phyloP scores from a whole-genome alignment of 2,797 vertebrate genomes.

The Eidolon dupreanum region DNA sequence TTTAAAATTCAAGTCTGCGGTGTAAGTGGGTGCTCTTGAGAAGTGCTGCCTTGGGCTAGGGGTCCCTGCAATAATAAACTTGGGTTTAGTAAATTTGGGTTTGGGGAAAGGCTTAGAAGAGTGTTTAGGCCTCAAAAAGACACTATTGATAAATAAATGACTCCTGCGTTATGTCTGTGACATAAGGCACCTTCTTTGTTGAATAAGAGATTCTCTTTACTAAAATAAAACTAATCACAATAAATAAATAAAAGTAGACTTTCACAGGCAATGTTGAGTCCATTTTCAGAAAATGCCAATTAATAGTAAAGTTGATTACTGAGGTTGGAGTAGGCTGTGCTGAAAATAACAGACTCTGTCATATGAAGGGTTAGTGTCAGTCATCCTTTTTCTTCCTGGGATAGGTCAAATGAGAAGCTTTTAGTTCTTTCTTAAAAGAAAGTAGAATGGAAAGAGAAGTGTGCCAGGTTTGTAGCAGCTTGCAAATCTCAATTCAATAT shows the following conservation, averaged over 20 bases:
- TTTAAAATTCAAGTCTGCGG: background rate
- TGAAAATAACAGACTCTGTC: background rate
- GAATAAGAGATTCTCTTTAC: background rate
- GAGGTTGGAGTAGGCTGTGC: background rate
- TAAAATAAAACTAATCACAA: slow-evolving; percentile 15
- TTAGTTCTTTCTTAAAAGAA: background rate
- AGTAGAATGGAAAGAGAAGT: background rate
- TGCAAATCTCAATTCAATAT: background rate
- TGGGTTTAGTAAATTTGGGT: background rate
- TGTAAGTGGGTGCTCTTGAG: background rate
- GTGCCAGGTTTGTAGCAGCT: background rate
- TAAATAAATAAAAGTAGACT: background rate
- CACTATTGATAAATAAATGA: background rate
- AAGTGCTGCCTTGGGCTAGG: too few relatives aligned
- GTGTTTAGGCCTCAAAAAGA: background rate
- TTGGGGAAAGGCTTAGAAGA: background rate
- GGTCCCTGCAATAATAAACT: background rate
- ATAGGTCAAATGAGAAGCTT: background rate
- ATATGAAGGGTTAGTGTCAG: background rate
- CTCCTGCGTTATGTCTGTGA: background rate
- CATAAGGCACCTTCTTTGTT: background rate
- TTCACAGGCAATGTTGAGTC: background rate
- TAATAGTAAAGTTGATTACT: background rate
- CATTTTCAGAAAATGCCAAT: background rate
- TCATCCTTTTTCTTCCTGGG: background rate